These are phyloP conservation scores for Trididemnum miniatum DNA, from an alignment of 23 tunicate genomes.

Conservation along the genomic window DNA sequence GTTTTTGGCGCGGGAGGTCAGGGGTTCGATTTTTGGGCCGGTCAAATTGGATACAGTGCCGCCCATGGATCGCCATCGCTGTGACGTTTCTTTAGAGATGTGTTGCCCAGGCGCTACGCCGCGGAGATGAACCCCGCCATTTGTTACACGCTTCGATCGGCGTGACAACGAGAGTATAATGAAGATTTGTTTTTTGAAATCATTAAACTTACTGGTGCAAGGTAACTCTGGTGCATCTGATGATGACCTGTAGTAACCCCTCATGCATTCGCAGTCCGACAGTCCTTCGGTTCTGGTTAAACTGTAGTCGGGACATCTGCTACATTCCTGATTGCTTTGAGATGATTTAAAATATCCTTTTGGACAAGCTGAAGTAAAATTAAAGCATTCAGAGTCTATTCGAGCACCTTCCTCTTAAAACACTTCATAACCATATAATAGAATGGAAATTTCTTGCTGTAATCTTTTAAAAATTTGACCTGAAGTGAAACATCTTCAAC, in stretches of 20 bases:
- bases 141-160: not conserved
- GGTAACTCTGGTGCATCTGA: conserved; percentile 52
- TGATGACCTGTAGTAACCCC: conserved; percentile 78
- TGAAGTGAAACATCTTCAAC: no score
- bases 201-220: conserved; percentile 69
- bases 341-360: conserved; percentile 55
- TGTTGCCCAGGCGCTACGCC: not conserved
- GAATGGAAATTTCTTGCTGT: no score
- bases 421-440: no score
- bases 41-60: not conserved
- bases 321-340: conserved; percentile 53
- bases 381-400: no score
- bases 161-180: not conserved
- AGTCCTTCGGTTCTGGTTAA: conserved; percentile 33
- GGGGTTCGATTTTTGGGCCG: not conserved
- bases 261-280: conserved; percentile 61
- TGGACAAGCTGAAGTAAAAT: conserved; percentile 58
- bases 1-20: not conserved
- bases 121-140: not conserved
- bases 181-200: not conserved
- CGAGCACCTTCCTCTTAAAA: no score
- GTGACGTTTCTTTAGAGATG: not conserved
- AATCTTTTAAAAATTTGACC: no score
- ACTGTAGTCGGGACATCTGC: conserved; percentile 87
- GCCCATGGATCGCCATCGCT: not conserved